These are phyloP conservation scores for Fistularia tabacaria DNA, from an alignment of 2,797 vertebrate species.

Conservation along the genomic window DNA sequence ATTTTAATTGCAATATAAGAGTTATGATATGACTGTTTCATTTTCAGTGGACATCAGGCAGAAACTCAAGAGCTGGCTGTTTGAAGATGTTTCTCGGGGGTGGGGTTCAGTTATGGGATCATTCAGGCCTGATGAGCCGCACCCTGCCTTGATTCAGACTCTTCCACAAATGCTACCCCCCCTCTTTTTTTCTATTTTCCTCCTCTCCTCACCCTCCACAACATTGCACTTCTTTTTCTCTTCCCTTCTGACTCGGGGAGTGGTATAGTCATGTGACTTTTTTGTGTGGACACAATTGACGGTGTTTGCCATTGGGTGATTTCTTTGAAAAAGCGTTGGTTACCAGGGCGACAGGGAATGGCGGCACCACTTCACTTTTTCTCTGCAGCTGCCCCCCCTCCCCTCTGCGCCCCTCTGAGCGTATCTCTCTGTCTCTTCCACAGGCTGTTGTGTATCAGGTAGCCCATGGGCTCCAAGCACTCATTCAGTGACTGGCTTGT, in stretches of 20 bases:
- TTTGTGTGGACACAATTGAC: slow-evolving; percentile 76
- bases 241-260: slow-evolving; percentile 43
- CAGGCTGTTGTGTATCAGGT: slow-evolving; percentile 65
- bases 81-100: too few relatives aligned
- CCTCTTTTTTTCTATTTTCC: slow-evolving; percentile 11
- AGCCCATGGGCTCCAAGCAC: slow-evolving; percentile 41
- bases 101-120: too few relatives aligned
- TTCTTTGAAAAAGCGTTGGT: slow-evolving; percentile 80
- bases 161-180: not conserved
- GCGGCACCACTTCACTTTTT: slow-evolving; percentile 75
- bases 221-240: slow-evolving; percentile 16
- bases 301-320: slow-evolving; percentile 75
- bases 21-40: too few relatives aligned
- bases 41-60: too few relatives aligned
- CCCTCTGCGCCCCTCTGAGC: slow-evolving; percentile 24
- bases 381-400: slow-evolving; percentile 47
- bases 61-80: too few relatives aligned
- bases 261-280: slow-evolving; percentile 78
- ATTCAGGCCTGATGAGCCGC: not conserved
- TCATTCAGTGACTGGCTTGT: slow-evolving; percentile 42
- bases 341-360: slow-evolving; percentile 77
- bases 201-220: slow-evolving; percentile 4
- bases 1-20: too few relatives aligned
- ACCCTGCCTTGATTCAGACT: not conserved
- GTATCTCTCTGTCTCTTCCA: slow-evolving; percentile 34